These are phyloP conservation scores for Tetanocera ferruginea DNA, from an alignment of 2,888 invertebrate species.

Conservation along the genomic window DNA sequence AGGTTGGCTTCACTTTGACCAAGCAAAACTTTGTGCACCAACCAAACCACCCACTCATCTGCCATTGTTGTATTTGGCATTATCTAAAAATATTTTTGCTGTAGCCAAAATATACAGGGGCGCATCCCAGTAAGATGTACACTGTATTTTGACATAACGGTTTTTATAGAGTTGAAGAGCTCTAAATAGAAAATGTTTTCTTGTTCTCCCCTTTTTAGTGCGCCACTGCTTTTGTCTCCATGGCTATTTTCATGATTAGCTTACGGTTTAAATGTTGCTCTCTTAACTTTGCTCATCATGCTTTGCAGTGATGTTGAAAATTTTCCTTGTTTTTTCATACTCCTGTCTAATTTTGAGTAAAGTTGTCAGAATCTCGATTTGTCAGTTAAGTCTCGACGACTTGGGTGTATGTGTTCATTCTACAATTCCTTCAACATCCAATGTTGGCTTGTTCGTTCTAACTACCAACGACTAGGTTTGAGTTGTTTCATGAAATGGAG, in stretches of 20 bases:
- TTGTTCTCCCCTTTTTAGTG: too few relatives aligned
- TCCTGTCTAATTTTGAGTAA: neutral
- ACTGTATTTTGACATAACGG: too few relatives aligned
- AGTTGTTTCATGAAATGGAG: neutral
- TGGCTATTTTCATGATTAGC: neutral
- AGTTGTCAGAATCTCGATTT: constrained; percentile 6
- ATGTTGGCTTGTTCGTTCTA: neutral
- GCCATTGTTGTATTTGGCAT: too few relatives aligned
- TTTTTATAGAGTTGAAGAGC: too few relatives aligned
- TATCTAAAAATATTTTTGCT: too few relatives aligned
- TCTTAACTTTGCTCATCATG: neutral
- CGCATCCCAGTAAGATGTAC: too few relatives aligned
- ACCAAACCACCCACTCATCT: too few relatives aligned
- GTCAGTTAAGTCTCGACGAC: neutral
- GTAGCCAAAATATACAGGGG: too few relatives aligned
- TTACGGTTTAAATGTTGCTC: neutral
- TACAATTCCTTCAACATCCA: neutral
- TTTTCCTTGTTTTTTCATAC: neutral
- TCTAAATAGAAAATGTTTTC: too few relatives aligned
- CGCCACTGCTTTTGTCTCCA: neutral
- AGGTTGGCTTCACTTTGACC: too few relatives aligned
- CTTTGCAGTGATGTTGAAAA: neutral
- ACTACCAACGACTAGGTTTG: neutral
- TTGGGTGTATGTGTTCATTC: neutral
- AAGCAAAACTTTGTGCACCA: too few relatives aligned